These are phyloP conservation scores for Phylloscopus collybita DNA, from an alignment of 2,797 vertebrate genomes.

Conservation along the genomic window DNA sequence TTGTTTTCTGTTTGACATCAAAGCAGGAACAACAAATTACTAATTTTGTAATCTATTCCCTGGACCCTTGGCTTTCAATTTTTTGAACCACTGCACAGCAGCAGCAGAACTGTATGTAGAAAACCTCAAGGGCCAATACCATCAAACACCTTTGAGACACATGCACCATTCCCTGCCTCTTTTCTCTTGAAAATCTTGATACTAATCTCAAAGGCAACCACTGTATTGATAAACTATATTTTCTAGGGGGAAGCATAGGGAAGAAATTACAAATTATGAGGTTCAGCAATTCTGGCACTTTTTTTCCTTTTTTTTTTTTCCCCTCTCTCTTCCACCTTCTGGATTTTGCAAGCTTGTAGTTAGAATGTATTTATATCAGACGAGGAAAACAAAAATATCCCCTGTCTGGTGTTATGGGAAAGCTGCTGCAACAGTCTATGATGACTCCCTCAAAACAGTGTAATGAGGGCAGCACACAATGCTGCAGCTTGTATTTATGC, in stretches of 20 bases:
- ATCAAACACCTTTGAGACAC: not conserved
- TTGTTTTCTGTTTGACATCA: constrained; percentile 58
- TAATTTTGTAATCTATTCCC: constrained; percentile 42
- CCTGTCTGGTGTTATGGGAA: not conserved
- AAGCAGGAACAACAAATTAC: constrained; percentile 46
- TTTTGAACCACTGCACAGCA: constrained; percentile 35
- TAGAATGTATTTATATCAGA: not conserved
- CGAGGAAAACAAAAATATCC: not conserved
- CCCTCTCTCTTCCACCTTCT: not conserved
- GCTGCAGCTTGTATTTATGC: not conserved
- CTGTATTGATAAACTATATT: not conserved
- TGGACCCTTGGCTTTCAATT: constrained; percentile 13
- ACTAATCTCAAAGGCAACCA: constrained; percentile 3
- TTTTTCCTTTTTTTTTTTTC: not conserved
- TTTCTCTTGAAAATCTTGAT: not conserved
- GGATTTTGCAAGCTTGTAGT: not conserved
- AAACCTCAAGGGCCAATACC: not conserved
- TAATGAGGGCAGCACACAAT: not conserved
- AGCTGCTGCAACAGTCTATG: not conserved
- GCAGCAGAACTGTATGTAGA: not conserved
- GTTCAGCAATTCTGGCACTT: not conserved
- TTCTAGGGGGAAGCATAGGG: not conserved
- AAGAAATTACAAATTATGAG: not conserved
- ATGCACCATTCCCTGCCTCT: not conserved
- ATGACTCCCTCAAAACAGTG: not conserved